Evolutionary conservation across 2,113 vertebrate genomes (phyloP).

Genomic region (Oxyruncus cristatus): DNA sequence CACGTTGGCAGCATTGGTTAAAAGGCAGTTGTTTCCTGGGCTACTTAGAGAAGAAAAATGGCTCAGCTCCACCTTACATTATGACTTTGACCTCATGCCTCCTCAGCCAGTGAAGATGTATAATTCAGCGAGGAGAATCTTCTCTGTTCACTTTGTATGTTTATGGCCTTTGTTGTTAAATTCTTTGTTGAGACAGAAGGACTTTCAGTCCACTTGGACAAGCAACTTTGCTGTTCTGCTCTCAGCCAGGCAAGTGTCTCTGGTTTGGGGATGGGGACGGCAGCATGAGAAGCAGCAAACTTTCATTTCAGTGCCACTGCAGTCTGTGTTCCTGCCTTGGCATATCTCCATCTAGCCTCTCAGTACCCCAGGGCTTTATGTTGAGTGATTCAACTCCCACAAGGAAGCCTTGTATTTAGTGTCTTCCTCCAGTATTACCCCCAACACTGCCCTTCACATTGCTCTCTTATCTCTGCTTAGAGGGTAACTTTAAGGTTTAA

Average conservation of each 20-base stretch:
- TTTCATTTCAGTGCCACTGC: neutral
- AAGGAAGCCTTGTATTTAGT: neutral
- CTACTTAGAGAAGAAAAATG: neutral
- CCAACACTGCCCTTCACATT: fast-evolving
- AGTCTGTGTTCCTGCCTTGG: neutral
- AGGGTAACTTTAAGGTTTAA: no score
- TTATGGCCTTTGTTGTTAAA: neutral
- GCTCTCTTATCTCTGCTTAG: neutral
- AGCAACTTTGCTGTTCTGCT: neutral
- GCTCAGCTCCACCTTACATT: neutral
- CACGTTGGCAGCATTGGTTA: fast-evolving
- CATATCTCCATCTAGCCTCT: neutral
- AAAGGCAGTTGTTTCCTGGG: neutral
- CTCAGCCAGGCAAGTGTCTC: neutral
- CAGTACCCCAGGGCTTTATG: neutral
- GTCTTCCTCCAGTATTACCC: neutral
- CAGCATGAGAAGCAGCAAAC: neutral
- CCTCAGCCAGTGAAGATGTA: neutral
- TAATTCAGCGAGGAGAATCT: fast-evolving
- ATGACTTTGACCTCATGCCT: neutral
- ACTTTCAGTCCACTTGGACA: neutral
- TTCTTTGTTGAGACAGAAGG: neutral
- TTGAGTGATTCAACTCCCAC: neutral
- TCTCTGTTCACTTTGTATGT: neutral
- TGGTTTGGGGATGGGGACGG: neutral